Evolutionary conservation across 2,797 vertebrate species (phyloP), one percentile per base, ranked within the genome.

Genomic region (Phylloscopus collybita): DNA sequence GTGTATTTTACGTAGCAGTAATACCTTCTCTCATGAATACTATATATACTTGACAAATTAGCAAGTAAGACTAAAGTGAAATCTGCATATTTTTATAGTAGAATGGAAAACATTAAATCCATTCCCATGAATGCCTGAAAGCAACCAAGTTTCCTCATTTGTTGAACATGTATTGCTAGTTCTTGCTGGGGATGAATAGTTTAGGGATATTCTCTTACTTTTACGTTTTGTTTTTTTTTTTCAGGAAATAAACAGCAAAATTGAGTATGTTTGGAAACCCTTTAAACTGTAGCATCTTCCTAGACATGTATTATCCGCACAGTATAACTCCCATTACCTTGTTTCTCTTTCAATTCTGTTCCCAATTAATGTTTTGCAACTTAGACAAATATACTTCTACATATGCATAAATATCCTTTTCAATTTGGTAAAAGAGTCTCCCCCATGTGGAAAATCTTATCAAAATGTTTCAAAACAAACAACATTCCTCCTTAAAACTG

Each of bases 401-500:
- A 12, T 65, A 61, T 42, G 10, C 10, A 49, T 42, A 13, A 53
- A 60, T 56, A 45, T 34, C 11, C 1, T 3, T 80, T 80, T 53
- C 44, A 70, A 4, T 62, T n/a, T 73, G 19, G 32, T 64, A 67
- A 82, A 80, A 83, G 49, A 51, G 15, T 73, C 27, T 91, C 30
- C 44, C 2, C 42, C 5, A 4, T 42, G 45, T n/a, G 22, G 42
- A 11, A 91, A 74, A 67, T 29, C 34, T 87, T 85, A 75, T 32
- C 21, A 74, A 74, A 86, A 67, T 74, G 47, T 86, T 89, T 78
- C 80, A 29, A 94, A 81, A 59, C 15, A 80, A 79, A 51, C 23
- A 75, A 0, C 1, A 3, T 50, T 67, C 16, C 27, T 56, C 53
- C 49, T 71, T 74, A 80, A 89, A 84, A 30, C 1, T 30, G 5